Percentiles rank a stretch among this genome's conserved stretches.
phyloP scores from a whole-genome alignment of 2,888 invertebrate species.

The Ecdyonurus torrentis region DNA sequence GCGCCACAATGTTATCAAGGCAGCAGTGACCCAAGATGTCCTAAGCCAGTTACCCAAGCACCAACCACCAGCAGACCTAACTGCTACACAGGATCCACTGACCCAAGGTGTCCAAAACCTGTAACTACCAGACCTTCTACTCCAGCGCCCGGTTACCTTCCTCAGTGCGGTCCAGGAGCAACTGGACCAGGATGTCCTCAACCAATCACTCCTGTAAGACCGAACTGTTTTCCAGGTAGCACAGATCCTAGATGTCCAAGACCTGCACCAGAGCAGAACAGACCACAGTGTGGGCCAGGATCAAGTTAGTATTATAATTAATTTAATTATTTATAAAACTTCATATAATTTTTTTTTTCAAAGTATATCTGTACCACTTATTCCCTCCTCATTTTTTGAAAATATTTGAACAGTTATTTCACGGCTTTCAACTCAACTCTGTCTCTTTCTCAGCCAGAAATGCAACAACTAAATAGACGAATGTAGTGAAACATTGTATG shows the following conservation, averaged over 20 bases:
- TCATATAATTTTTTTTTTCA: too few species aligned
- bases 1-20: conserved; percentile 25
- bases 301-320: too few species aligned
- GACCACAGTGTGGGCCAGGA: too few species aligned
- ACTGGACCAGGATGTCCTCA: conserved; percentile 23
- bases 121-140: conserved; percentile 15
- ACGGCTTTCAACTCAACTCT: too few species aligned
- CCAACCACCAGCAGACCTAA: conserved; percentile 5
- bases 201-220: conserved; percentile 11
- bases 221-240: conserved; percentile 14
- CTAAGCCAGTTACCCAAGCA: conserved; percentile 10
- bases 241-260: conserved; percentile 16
- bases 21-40: conserved; percentile 21
- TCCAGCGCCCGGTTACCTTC: conserved; percentile 18
- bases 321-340: too few species aligned
- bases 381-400: too few species aligned
- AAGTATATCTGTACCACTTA: too few species aligned
- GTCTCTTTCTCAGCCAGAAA: too few species aligned
- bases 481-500: too few species aligned
- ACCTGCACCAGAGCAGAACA: conserved; percentile 13
- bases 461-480: too few species aligned
- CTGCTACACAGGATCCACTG: conserved; percentile 14
- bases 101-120: conserved; percentile 15
- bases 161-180: conserved; percentile 24
- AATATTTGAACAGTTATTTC: too few species aligned